phyloP scores from a whole-genome alignment of 2,888 invertebrate genomes.

The Pandemis cinnamomeana region DNA sequence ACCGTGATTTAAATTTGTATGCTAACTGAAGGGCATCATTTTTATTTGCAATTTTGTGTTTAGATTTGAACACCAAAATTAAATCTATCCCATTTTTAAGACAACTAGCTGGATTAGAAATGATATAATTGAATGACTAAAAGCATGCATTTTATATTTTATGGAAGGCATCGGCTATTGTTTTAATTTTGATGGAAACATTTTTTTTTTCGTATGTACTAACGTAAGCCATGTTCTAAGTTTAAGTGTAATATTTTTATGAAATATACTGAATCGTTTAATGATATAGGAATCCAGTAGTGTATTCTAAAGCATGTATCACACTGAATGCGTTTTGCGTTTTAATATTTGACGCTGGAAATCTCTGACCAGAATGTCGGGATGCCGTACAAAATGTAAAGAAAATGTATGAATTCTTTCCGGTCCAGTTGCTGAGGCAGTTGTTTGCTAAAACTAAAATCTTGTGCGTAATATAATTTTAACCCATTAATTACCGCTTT shows the following conservation, averaged over 20 bases:
- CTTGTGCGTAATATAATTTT: too few species aligned
- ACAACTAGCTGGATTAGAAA: not conserved
- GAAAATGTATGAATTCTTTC: too few species aligned
- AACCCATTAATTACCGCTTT: too few species aligned
- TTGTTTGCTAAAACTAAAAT: too few species aligned
- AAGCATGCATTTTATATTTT: not conserved
- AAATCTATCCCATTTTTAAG: not conserved
- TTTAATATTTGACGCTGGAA: not conserved
- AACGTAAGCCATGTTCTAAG: constrained; percentile 30
- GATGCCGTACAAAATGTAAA: too few species aligned
- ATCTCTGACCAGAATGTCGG: too few species aligned
- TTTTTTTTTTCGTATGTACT: constrained; percentile 9
- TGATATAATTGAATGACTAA: not conserved
- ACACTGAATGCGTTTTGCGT: not conserved
- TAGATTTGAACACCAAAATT: constrained; percentile 36
- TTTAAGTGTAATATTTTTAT: constrained; percentile 30
- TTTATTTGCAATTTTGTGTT: constrained; percentile 42
- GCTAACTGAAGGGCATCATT: constrained; percentile 34
- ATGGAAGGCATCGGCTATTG: not conserved
- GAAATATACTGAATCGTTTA: constrained; percentile 8
- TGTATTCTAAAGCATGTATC: not conserved
- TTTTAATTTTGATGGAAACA: constrained; percentile 28
- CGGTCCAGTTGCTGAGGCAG: too few species aligned
- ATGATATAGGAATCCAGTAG: not conserved
- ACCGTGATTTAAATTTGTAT: not conserved